Evolutionary conservation across 2,888 invertebrate species (phyloP).

Genomic region (Leptopilina drosophilae): DNA sequence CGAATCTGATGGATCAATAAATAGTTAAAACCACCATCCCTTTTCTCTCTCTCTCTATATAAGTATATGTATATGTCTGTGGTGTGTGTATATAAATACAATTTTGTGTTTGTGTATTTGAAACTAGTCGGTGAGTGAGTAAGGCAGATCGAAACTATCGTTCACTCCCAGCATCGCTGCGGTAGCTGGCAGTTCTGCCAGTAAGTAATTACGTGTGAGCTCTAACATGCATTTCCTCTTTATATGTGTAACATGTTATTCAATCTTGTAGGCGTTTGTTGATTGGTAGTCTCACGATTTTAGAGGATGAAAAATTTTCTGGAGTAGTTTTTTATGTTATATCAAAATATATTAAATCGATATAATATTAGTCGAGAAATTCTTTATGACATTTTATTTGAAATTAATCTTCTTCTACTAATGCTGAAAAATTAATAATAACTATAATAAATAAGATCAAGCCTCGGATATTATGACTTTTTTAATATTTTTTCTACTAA

Average conservation of each 20-base stretch:
- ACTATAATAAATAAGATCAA: no score
- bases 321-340: no score
- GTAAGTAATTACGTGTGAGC: conserved; percentile 68
- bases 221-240: conserved; percentile 63
- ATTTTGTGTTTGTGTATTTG: conserved; percentile 15
- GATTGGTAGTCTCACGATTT: conserved; percentile 28
- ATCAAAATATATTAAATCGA: no score
- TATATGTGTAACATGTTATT: conserved; percentile 61
- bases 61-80: background rate
- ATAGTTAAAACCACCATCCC: background rate
- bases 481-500: no score
- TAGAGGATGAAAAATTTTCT: no score
- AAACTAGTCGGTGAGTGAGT: conserved; percentile 17
- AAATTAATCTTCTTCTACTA: background rate
- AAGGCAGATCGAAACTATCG: conserved; percentile 61
- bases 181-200: conserved; percentile 71
- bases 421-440: background rate
- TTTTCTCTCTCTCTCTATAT: background rate
- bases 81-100: conserved; percentile 11
- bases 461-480: no score
- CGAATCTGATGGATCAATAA: conserved; percentile 38
- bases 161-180: conserved; percentile 62
- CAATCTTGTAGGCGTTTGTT: conserved; percentile 60
- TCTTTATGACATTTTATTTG: no score
- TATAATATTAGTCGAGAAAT: no score